Evolutionary conservation across 2,797 vertebrate species (phyloP).

Genomic region (Micropoecilia bifurca): DNA sequence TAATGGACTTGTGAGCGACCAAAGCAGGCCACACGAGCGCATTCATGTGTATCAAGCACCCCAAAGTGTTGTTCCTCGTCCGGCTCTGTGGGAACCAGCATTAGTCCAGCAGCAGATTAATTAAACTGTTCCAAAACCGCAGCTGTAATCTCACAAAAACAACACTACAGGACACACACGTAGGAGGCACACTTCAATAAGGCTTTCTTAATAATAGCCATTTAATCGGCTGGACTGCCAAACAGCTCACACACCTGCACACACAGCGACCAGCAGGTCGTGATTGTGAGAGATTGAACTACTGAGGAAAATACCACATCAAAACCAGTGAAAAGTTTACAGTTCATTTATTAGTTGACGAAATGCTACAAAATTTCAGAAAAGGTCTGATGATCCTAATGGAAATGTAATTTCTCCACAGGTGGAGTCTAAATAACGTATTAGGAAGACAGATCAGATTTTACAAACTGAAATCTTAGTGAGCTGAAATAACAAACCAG

Average conservation of each 20-base stretch:
- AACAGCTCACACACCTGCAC: constrained; percentile 57
- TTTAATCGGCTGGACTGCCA: constrained; percentile 64
- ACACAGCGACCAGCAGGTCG: constrained; percentile 46
- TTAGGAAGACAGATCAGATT: constrained; percentile 51
- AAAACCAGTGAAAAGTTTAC: constrained; percentile 56
- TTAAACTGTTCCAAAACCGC: constrained; percentile 75
- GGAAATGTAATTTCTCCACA: constrained; percentile 56
- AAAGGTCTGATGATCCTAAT: constrained; percentile 5
- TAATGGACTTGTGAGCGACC: constrained; percentile 42
- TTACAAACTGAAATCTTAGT: constrained; percentile 41
- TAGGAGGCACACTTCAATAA: constrained; percentile 70
- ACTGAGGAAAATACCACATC: constrained; percentile 68
- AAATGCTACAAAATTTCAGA: constrained; percentile 30
- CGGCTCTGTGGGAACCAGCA: constrained; percentile 70
- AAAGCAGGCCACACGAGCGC: constrained; percentile 36
- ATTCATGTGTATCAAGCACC: constrained; percentile 25
- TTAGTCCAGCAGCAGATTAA: constrained; percentile 72
- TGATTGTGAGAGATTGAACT: constrained; percentile 59
- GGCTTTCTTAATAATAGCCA: constrained; percentile 69
- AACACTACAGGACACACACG: constrained; percentile 72
- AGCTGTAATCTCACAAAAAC: constrained; percentile 74
- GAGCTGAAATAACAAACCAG: constrained; percentile 43
- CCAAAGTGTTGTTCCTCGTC: constrained; percentile 58
- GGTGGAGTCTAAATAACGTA: constrained; percentile 36
- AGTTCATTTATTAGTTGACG: constrained; percentile 71